These are phyloP conservation scores for Andricus curvator DNA, from an alignment of 2,888 invertebrate genomes.

Conservation along the genomic window DNA sequence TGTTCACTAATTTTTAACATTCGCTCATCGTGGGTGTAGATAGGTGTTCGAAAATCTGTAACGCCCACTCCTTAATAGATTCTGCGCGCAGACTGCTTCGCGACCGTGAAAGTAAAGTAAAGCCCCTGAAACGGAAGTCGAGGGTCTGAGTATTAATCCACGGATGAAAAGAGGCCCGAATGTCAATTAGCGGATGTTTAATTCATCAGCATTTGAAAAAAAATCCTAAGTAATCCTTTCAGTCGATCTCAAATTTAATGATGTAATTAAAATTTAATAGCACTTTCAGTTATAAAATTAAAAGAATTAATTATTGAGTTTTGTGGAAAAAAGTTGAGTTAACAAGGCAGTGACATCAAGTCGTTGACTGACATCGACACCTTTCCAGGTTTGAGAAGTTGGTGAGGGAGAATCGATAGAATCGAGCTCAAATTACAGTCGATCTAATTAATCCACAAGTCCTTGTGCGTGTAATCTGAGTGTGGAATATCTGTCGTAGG, in stretches of 20 bases:
- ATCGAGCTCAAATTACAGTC: constrained; percentile 18
- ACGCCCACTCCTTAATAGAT: constrained; percentile 51
- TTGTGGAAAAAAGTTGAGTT: neutral
- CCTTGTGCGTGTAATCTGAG: constrained; percentile 48
- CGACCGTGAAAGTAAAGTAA: constrained; percentile 13
- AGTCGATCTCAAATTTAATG: neutral
- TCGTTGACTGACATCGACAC: constrained; percentile 18
- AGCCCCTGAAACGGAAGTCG: constrained; percentile 35
- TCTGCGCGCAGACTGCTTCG: neutral
- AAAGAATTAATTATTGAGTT: neutral
- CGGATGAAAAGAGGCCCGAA: constrained; percentile 17
- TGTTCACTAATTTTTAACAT: constrained; percentile 9
- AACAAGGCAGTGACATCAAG: neutral
- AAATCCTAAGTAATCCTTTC: neutral
- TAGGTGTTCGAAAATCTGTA: constrained; percentile 29
- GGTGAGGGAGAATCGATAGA: constrained; percentile 5
- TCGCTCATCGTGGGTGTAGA: constrained; percentile 24
- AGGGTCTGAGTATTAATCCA: constrained; percentile 9
- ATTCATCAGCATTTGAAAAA: constrained; percentile 19
- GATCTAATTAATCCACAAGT: constrained; percentile 38
- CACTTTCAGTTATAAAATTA: neutral
- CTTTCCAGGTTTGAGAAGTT: neutral
- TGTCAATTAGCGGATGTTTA: constrained; percentile 26
- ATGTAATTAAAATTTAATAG: neutral
- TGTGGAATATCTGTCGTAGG: constrained; percentile 21